Conservation (phyloP, 2,888 invertebrate species). For the Catocala sponsa region DNA sequence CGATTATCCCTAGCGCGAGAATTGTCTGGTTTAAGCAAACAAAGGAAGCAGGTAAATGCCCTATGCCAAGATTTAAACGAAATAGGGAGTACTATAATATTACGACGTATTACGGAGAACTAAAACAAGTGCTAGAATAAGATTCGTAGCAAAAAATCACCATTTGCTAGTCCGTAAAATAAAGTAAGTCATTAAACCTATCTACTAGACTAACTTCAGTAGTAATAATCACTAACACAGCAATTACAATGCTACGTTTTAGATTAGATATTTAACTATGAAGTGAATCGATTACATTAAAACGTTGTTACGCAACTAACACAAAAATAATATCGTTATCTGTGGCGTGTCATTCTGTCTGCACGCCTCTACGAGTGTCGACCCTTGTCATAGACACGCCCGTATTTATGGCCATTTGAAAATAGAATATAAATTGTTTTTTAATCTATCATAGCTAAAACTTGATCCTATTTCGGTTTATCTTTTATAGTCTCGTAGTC, state of each 20-base stretch:
- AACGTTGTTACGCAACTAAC: constrained; percentile 28
- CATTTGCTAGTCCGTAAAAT: too few species aligned
- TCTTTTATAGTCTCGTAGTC: too few species aligned
- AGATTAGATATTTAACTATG: not conserved
- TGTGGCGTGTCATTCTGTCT: constrained; percentile 50
- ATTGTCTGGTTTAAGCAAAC: too few species aligned
- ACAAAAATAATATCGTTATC: constrained; percentile 44
- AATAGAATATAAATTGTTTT: constrained; percentile 52
- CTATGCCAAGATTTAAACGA: too few species aligned
- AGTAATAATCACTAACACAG: not conserved
- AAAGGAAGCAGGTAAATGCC: too few species aligned
- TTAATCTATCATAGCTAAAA: constrained; percentile 30
- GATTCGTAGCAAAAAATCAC: too few species aligned
- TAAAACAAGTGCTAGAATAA: too few species aligned
- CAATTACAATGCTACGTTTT: not conserved
- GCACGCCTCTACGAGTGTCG: constrained; percentile 51
- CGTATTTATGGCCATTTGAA: constrained; percentile 51
- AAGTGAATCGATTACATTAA: constrained; percentile 1
- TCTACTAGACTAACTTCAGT: too few species aligned
- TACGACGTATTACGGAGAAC: too few species aligned
- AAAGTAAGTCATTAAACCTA: too few species aligned
- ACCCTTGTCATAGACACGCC: constrained; percentile 57
- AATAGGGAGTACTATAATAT: too few species aligned
- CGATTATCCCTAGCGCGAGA: too few species aligned
- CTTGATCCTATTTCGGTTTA: not conserved